A percentile compares a stretch with the other conserved stretches of the same genome.
Conservation (phyloP, 2,888 invertebrate genomes). For the Drosophila trichaetosa region DNA sequence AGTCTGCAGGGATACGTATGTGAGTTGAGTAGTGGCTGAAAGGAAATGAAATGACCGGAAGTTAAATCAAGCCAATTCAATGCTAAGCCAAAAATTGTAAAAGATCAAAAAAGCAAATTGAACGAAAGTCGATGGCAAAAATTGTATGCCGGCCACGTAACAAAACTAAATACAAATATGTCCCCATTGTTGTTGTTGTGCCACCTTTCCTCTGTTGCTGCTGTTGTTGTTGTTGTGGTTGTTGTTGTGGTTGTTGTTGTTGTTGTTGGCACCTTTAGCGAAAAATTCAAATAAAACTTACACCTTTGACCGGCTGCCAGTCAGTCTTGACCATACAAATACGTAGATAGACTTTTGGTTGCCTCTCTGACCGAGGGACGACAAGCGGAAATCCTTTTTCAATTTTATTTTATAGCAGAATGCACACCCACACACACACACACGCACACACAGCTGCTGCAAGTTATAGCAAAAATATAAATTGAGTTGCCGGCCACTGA, state of each 20-base stretch:
- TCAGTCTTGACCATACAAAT: conserved; percentile 34
- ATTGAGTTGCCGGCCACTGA: conserved; percentile 83
- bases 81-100: conserved; percentile 35
- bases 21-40: conserved; percentile 31
- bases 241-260: conserved; percentile 23
- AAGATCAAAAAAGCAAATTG: conserved; percentile 53
- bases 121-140: conserved; percentile 44
- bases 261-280: conserved; percentile 56
- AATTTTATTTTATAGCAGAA: conserved; percentile 70
- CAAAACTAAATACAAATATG: conserved; percentile 64
- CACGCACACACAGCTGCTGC: conserved; percentile 56
- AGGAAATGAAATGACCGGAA: conserved; percentile 81
- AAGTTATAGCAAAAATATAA: conserved; percentile 72
- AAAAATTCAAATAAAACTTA: conserved; percentile 81
- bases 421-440: conserved; percentile 31
- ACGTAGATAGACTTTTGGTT: conserved; percentile 64
- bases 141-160: conserved; percentile 70
- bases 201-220: conserved; percentile 14
- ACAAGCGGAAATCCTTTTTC: conserved; percentile 79
- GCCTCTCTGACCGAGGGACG: conserved; percentile 66
- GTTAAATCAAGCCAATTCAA: conserved; percentile 73
- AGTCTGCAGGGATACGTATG: not conserved
- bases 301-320: conserved; percentile 63
- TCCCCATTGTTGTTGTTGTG: conserved; percentile 12
- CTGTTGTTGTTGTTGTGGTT: conserved; percentile 23